These are phyloP conservation scores for Drosophila tristis DNA, from an alignment of 1,140 invertebrate genomes.

Conservation along the genomic window DNA sequence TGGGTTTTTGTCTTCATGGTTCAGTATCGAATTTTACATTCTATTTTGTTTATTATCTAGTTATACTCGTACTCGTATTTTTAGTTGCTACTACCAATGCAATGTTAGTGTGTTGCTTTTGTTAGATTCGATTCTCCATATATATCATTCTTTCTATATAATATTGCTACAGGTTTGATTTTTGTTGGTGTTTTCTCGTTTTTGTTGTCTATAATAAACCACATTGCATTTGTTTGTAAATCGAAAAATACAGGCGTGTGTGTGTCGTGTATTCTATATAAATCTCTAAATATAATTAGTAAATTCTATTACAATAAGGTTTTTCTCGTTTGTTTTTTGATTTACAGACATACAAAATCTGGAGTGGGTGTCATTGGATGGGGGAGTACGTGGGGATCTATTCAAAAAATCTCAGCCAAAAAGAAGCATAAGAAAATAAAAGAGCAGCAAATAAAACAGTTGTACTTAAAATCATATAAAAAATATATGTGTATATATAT, in stretches of 20 bases:
- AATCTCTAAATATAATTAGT: slow-evolving; percentile 25
- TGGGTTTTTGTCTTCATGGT: slow-evolving; percentile 26
- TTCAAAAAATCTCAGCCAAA: slow-evolving; percentile 3
- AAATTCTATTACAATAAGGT: slow-evolving; percentile 63
- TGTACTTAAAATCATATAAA: slow-evolving; percentile 46
- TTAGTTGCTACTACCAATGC: slow-evolving; percentile 60
- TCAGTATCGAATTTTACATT: slow-evolving; percentile 50
- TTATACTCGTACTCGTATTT: slow-evolving; percentile 30
- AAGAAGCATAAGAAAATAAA: slow-evolving; percentile 24
- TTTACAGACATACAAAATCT: slow-evolving; percentile 48
- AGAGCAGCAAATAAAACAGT: slow-evolving; percentile 14
- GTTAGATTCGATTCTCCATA: slow-evolving; percentile 29
- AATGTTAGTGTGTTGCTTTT: slow-evolving; percentile 51
- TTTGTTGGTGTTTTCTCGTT: slow-evolving; percentile 24
- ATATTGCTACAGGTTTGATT: slow-evolving; percentile 53
- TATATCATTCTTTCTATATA: slow-evolving; percentile 38
- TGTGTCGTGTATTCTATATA: slow-evolving; percentile 46
- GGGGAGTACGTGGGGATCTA: neutral
- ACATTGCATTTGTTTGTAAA: slow-evolving; percentile 34
- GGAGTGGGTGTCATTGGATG: slow-evolving; percentile 3
- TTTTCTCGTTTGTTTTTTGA: slow-evolving; percentile 24
- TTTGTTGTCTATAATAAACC: slow-evolving; percentile 14
- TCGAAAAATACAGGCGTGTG: slow-evolving; percentile 55
- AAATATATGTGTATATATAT: slow-evolving; percentile 54
- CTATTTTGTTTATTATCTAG: slow-evolving; percentile 70